Evolutionary conservation across 2,888 invertebrate species (phyloP).

Genomic region (Cosmorhoe ocellata): DNA sequence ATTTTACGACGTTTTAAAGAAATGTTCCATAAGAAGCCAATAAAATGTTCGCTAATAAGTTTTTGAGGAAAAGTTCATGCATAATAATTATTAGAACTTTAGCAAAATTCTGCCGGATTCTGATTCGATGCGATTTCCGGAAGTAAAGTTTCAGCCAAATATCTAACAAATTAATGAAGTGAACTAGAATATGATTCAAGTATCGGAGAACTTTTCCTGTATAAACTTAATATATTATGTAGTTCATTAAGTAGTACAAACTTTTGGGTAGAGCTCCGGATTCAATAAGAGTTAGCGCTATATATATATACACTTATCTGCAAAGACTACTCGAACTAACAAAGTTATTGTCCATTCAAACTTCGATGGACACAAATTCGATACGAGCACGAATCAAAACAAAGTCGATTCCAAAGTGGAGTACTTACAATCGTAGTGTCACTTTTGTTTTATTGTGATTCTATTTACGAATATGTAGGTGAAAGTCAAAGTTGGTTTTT

Average conservation of each 20-base stretch:
- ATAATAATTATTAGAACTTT: too few species aligned
- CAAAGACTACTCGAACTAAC: slow-evolving; percentile 53
- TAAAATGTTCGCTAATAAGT: background rate
- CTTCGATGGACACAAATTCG: slow-evolving; percentile 56
- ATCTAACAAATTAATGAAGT: slow-evolving; percentile 24
- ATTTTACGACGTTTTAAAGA: slow-evolving; percentile 6
- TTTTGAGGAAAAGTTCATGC: slow-evolving; percentile 2
- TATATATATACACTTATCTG: slow-evolving; percentile 49
- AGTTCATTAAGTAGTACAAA: slow-evolving; percentile 42
- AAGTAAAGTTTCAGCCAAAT: slow-evolving; percentile 10
- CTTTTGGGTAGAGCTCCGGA: slow-evolving; percentile 32
- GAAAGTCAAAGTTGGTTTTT: slow-evolving; percentile 42
- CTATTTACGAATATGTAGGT: slow-evolving; percentile 43
- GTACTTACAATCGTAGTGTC: slow-evolving; percentile 38
- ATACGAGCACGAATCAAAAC: slow-evolving; percentile 52
- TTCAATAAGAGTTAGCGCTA: slow-evolving; percentile 25
- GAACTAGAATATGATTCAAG: slow-evolving; percentile 29
- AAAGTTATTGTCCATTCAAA: slow-evolving; percentile 61
- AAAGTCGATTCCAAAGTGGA: slow-evolving; percentile 47
- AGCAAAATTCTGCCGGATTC: too few species aligned
- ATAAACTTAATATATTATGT: slow-evolving; percentile 28
- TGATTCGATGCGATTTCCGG: slow-evolving; percentile 6
- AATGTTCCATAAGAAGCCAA: background rate
- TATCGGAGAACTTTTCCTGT: slow-evolving; percentile 30
- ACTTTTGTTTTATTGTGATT: slow-evolving; percentile 43